These are phyloP conservation scores for Heteropelma amictum DNA, from an alignment of 2,888 invertebrate species.

Conservation along the genomic window DNA sequence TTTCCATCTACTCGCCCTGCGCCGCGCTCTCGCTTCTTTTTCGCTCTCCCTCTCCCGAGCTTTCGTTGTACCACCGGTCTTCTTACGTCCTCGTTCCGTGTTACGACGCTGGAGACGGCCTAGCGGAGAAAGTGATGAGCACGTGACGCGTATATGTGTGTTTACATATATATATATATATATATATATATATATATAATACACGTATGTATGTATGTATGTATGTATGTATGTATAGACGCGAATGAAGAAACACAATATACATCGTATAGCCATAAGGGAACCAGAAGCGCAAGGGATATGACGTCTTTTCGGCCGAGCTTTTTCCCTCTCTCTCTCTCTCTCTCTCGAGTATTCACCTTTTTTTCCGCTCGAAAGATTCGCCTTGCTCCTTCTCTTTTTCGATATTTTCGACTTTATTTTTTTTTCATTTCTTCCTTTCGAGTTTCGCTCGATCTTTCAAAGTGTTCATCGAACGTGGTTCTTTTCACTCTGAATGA, in stretches of 20 bases:
- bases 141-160: conserved; percentile 49
- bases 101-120: conserved; percentile 71
- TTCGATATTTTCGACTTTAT: too few relatives aligned
- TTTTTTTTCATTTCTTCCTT: too few relatives aligned
- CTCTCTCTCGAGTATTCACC: neutral
- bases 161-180: neutral
- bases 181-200: neutral
- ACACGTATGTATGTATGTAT: too few relatives aligned
- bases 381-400: neutral
- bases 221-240: too few relatives aligned
- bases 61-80: conserved; percentile 65
- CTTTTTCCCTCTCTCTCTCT: neutral
- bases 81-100: conserved; percentile 73
- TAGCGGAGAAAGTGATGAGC: conserved; percentile 67
- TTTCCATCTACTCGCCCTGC: conserved; percentile 44
- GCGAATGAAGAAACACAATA: neutral
- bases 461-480: too few relatives aligned
- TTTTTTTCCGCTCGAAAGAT: neutral
- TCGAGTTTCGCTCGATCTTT: too few relatives aligned
- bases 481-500: too few relatives aligned
- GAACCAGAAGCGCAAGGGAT: neutral
- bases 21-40: conserved; percentile 5
- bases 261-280: neutral
- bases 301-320: neutral
- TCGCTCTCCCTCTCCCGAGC: conserved; percentile 59